phyloP scores from a whole-genome alignment of 2,113 vertebrate genomes.

The Jaculus jaculus region DNA sequence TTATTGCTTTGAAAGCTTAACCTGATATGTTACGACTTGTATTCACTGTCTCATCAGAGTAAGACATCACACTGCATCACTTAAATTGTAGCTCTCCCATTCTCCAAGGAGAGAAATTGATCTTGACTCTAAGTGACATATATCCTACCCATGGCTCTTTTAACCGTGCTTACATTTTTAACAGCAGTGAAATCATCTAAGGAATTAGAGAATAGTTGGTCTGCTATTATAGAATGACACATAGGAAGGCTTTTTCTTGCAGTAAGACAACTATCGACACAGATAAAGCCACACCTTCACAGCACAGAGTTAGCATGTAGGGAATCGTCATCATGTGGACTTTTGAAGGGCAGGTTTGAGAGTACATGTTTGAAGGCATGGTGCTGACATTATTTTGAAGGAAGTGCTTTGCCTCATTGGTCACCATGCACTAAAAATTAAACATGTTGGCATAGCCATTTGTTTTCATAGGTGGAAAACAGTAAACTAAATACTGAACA shows the following conservation, averaged over 20 bases:
- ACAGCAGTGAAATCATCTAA: background rate
- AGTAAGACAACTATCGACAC: too few species aligned
- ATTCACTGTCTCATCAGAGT: too few species aligned
- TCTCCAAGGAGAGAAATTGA: background rate
- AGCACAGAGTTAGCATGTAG: too few species aligned
- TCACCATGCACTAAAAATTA: background rate
- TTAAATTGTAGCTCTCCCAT: background rate
- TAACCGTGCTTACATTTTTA: background rate
- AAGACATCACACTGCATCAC: background rate
- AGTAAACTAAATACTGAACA: background rate
- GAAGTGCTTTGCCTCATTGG: background rate
- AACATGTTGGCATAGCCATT: background rate
- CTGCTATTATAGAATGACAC: background rate
- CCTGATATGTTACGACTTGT: too few species aligned
- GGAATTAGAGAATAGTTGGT: background rate
- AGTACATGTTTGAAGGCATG: too few species aligned
- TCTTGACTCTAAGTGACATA: background rate
- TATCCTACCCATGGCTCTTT: background rate
- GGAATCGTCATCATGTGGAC: too few species aligned
- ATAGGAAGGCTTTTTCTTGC: too few species aligned
- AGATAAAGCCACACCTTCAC: too few species aligned
- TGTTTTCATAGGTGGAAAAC: background rate
- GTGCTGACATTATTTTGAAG: too few species aligned
- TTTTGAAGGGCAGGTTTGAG: too few species aligned
- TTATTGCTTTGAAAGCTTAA: too few species aligned